phyloP scores from a whole-genome alignment of 2,888 invertebrate species.

The Tipula vernalis region DNA sequence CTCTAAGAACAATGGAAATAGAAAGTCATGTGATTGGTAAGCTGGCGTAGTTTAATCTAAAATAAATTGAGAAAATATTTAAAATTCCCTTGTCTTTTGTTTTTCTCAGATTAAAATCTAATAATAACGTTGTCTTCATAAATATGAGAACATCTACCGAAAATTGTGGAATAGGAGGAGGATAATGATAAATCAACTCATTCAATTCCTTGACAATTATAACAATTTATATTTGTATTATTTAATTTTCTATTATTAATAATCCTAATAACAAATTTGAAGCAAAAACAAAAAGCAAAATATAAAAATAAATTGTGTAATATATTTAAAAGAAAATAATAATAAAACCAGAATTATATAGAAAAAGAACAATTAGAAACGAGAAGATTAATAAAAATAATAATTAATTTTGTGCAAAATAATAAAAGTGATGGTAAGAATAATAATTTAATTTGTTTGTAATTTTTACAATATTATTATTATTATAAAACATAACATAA shows the following conservation, averaged over 20 bases:
- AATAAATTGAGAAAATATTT: not conserved
- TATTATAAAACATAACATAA: not conserved
- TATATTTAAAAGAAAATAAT: slow-evolving; percentile 1
- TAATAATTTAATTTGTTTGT: not conserved
- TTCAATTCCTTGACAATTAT: not conserved
- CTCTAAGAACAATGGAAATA: slow-evolving; percentile 27
- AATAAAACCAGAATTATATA: not conserved
- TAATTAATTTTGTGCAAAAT: not conserved
- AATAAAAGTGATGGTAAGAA: slow-evolving; percentile 4
- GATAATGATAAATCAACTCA: not conserved
- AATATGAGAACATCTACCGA: not conserved
- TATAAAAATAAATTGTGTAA: not conserved
- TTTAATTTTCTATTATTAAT: slow-evolving; percentile 4
- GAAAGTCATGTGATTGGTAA: slow-evolving; percentile 36
- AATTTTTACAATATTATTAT: not conserved
- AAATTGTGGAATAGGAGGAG: not conserved
- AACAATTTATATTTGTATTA: not conserved
- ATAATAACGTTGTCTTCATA: not conserved
- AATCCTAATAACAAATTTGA: not conserved
- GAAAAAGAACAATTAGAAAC: not conserved
- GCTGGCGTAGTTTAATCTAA: slow-evolving; percentile 14
- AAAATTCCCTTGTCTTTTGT: not conserved
- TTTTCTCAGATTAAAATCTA: not conserved
- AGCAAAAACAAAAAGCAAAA: not conserved
- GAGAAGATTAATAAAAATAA: not conserved